Percentiles rank a stretch among this genome's conserved stretches.
Evolutionary conservation across 2,113 vertebrate genomes (phyloP).

Genomic region (Manacus vitellinus): DNA sequence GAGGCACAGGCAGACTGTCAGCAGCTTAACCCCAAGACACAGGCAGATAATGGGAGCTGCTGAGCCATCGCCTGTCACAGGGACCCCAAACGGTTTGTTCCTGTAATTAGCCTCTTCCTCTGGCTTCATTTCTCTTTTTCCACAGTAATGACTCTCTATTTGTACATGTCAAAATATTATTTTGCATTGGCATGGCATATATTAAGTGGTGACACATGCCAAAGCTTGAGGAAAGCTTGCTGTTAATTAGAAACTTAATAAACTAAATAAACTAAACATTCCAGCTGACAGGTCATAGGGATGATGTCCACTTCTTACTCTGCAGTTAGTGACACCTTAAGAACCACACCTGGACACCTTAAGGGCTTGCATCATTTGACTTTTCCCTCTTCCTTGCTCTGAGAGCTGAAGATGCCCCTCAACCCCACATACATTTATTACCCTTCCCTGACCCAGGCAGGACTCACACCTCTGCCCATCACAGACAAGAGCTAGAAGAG

Average conservation of each 20-base stretch:
- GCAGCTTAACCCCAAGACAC: background rate
- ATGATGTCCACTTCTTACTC: background rate
- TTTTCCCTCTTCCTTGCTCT: background rate
- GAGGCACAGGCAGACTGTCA: background rate
- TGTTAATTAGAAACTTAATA: conserved; percentile 36
- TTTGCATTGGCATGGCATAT: background rate
- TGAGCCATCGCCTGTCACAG: background rate
- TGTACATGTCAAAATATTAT: background rate
- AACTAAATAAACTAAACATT: background rate
- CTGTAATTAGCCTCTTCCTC: conserved; percentile 11
- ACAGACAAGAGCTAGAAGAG: background rate
- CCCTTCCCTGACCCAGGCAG: background rate
- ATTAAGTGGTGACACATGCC: background rate
- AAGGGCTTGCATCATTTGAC: background rate
- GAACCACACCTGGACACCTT: accelerated
- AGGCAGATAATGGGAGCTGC: background rate
- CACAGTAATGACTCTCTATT: conserved; percentile 8
- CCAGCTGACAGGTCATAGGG: background rate
- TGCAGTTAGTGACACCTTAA: background rate
- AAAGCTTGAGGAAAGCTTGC: conserved; percentile 9
- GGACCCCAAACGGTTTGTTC: background rate
- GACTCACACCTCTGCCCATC: background rate
- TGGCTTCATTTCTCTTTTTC: background rate
- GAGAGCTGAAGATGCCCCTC: background rate
- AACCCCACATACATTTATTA: accelerated